These are phyloP conservation scores for Bambusicola thoracicus DNA, from an alignment of 2,113 vertebrate species.

Conservation along the genomic window DNA sequence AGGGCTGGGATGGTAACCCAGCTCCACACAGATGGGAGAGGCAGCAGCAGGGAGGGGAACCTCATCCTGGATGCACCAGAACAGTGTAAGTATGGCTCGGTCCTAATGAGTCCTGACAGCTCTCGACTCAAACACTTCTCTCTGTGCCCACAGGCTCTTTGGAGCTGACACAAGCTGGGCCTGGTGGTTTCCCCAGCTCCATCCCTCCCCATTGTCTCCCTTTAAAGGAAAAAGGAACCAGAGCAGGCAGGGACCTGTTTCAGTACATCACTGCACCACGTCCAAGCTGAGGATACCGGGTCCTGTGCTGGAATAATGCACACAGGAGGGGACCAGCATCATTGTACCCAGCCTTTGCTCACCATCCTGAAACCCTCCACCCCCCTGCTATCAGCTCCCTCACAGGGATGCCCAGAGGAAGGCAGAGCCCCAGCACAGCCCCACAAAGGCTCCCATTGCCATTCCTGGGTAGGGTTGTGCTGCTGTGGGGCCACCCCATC, in stretches of 20 bases:
- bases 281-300: background rate
- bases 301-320: fast-evolving
- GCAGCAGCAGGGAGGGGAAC: background rate
- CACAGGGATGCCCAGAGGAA: background rate
- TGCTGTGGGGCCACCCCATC: background rate
- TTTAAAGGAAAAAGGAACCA: background rate
- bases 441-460: background rate
- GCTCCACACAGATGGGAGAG: background rate
- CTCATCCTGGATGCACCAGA: background rate
- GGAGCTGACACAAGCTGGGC: background rate
- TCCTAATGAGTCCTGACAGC: background rate
- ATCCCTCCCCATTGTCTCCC: background rate
- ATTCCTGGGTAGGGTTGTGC: background rate
- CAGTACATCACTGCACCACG: background rate
- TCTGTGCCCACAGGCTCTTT: fast-evolving
- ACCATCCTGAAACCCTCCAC: background rate
- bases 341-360: background rate
- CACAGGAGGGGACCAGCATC: fast-evolving
- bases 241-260: background rate
- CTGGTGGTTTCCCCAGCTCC: background rate
- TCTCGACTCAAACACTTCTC: background rate
- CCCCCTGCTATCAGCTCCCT: fast-evolving
- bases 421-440: background rate
- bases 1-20: background rate
- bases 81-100: fast-evolving